Base-by-base conservation (phyloP, 2,888 invertebrate species). In the Cheiracanthium punctorium region DNA sequence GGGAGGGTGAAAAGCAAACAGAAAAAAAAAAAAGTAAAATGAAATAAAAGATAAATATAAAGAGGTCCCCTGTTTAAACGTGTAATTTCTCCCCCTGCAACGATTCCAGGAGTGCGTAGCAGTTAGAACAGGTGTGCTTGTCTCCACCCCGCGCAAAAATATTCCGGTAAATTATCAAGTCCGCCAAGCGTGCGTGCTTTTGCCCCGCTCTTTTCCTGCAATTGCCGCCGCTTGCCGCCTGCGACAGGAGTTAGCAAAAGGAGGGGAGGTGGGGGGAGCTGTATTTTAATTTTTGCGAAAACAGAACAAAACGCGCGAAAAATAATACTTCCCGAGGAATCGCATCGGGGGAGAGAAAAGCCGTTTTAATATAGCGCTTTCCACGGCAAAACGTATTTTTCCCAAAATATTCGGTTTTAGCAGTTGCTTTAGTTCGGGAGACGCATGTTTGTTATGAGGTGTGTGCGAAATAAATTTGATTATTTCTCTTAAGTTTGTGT, bases 121-220 rank as follows among this genome's bases (percentile, higher is more conserved):
- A 86, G 86, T 80, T 86, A 76, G 32, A 86, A 86, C 80, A 86
- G 86, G 86, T 86, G 80, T 80, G 43, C 65, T 43, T 80, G 86
- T 75, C 86, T 69, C 69, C 37, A 32, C 71, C 74, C 80, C 80
- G 52, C 80, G 52, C 86, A 86, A 80, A 86, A 86, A 80, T 86
- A 86, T 86, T 86, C 80, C 86, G 79, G 80, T 80, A 86, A 86
- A 86, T 86, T 86, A 86, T 86, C 86, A 86, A 86, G 75, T 86
- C 72, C 71, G 48, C 58, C 43, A 75, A 75, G 70, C 75, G 80
- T 80, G 65, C 64, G 32, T 32, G 8, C 17, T 1, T 37, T 7
- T 37, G 37, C 37, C 37, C 7, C 7, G 10, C n/a, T n/a, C n/a
- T 37, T 37, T 37, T 37, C 37, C 37, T 37, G 37, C 37, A 37